Evolutionary conservation across 2,888 invertebrate species (phyloP), one percentile per base, ranked within the genome.

Genomic region (Cecidostiba fungosa): DNA sequence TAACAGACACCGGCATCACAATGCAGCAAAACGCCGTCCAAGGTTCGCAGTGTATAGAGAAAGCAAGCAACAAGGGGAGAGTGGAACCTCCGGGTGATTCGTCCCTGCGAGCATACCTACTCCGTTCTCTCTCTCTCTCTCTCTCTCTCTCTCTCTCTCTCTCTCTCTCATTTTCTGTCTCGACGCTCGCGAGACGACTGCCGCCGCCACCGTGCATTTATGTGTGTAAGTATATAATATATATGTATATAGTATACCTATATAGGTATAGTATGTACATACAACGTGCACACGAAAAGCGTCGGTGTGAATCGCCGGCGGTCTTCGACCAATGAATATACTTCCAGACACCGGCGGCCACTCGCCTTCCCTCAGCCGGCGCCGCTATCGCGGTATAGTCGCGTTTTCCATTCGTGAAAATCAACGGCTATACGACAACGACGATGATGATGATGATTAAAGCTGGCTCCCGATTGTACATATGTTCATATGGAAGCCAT

Each of bases 251-350:
- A 43, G 43, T 50, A 50, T 50, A 16, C 16, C 4, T 50, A 50
- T 16, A 19, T 19, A 19, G 4, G 3, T 19, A 5, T 3, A 19
- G 16, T 47, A 47, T 47, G 16, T 32, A 82, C 36, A n/a, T n/a
- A n/a, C n/a, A n/a, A 66, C 50, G 32, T 23, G 43, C 43, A 19
- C 43, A 50, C 80, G 73, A 62, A 81, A 82, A 82, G 76, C 50
- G 69, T 77, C 39, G 82, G 36, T 70, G 77, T 77, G 70, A 82
- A 82, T 50, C 77, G 82, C 77, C 77, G 39, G 54, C 77, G 82
- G 82, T 82, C 43, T 54, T 50, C 77, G 70, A 70, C 82, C 82
- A 82, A 82, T 82, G 82, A 77, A 77, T 82, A 54, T 39, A 70
- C 70, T 54, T 82, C 50, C 69, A 77, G 54, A 82, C 70, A 70